phyloP scores from a whole-genome alignment of 2,113 vertebrate species.

The Oreocharis arfaki region DNA sequence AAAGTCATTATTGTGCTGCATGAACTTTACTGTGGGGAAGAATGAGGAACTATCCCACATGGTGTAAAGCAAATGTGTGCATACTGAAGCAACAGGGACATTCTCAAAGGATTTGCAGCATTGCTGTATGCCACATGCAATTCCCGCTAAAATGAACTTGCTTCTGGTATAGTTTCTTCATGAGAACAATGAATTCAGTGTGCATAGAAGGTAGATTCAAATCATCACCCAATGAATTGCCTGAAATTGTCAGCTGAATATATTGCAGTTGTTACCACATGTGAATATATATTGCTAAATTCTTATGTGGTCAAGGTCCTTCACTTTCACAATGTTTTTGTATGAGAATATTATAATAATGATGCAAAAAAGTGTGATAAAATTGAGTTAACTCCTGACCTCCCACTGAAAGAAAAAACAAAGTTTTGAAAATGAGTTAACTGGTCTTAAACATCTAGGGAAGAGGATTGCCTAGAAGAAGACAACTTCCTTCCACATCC shows the following conservation, averaged over 20 bases:
- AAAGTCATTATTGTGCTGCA: not conserved
- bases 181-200: constrained; percentile 37
- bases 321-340: not conserved
- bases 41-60: not conserved
- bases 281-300: not conserved
- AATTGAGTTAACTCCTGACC: not conserved
- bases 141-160: not conserved
- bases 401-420: not conserved
- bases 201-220: not conserved
- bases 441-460: not conserved
- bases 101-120: not conserved
- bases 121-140: not conserved
- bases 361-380: not conserved
- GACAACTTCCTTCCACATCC: not conserved
- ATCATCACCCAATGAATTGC: not conserved
- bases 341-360: not conserved
- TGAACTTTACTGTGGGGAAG: not conserved
- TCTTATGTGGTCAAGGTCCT: not conserved
- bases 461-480: not conserved
- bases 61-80: not conserved
- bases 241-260: constrained; percentile 5
- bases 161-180: not conserved
- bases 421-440: not conserved
- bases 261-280: not conserved
- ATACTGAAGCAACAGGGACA: not conserved